phyloP scores from a whole-genome alignment of 2,888 invertebrate species.

The Andrena trimmerana region DNA sequence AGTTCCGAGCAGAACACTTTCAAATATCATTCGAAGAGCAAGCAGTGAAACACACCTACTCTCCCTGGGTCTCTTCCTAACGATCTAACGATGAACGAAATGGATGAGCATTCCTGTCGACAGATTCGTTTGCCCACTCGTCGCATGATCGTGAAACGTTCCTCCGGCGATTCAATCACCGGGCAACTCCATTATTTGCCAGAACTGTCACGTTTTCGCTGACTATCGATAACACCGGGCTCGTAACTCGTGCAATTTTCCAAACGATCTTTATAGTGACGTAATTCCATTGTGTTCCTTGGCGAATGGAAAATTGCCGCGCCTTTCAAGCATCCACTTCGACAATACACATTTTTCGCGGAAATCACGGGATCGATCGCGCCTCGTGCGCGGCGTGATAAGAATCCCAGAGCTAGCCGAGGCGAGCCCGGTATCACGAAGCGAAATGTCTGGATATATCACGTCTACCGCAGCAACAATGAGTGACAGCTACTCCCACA shows the following conservation, averaged over 20 bases:
- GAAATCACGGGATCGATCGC: slow-evolving; percentile 57
- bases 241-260: too few species aligned
- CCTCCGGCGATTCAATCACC: slow-evolving; percentile 13
- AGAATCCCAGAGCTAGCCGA: slow-evolving; percentile 58
- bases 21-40: slow-evolving; percentile 10
- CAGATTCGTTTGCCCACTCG: slow-evolving; percentile 42
- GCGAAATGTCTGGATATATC: slow-evolving; percentile 76
- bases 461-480: slow-evolving; percentile 80
- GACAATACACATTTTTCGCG: slow-evolving; percentile 16
- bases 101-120: slow-evolving; percentile 25
- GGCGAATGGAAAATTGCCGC: background rate
- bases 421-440: slow-evolving; percentile 63
- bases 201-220: background rate
- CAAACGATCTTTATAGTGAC: too few species aligned
- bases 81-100: slow-evolving; percentile 13
- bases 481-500: slow-evolving; percentile 85
- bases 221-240: background rate
- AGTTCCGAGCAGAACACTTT: background rate
- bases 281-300: too few species aligned
- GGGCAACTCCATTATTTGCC: background rate
- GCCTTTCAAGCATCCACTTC: slow-evolving; percentile 2
- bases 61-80: slow-evolving; percentile 4
- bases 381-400: slow-evolving; percentile 61
- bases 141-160: slow-evolving; percentile 29
- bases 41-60: background rate